phyloP scores from a whole-genome alignment of 2,113 vertebrate species.

The Eurypyga helias region DNA sequence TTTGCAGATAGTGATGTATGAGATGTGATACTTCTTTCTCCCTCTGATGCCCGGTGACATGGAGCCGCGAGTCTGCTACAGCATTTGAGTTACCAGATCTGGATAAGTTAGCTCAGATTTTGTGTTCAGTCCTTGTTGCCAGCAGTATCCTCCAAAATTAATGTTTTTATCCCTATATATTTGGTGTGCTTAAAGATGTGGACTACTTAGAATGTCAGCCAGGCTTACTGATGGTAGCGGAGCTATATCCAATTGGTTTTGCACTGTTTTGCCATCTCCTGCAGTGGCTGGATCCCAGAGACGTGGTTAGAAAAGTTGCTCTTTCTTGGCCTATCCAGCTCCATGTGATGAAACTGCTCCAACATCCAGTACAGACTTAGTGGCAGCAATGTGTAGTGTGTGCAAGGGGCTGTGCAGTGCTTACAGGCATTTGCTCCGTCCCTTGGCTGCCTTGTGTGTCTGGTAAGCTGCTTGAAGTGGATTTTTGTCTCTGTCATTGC shows the following conservation, averaged over 20 bases:
- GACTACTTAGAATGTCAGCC: background rate
- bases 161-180: background rate
- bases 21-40: background rate
- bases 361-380: background rate
- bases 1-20: background rate
- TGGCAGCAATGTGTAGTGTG: background rate
- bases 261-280: background rate
- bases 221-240: background rate
- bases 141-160: background rate
- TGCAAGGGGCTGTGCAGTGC: background rate
- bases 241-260: background rate
- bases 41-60: background rate
- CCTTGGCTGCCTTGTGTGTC: background rate
- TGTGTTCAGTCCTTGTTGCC: background rate
- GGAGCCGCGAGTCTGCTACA: background rate
- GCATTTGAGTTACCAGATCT: background rate
- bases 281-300: background rate
- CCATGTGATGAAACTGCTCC: background rate
- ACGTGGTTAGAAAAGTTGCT: background rate
- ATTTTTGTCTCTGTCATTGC: background rate
- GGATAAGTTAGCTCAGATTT: background rate
- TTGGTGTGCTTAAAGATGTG: background rate
- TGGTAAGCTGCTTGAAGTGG: background rate
- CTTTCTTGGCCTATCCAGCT: background rate
- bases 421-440: background rate